Evolutionary conservation across 2,113 vertebrate genomes (phyloP), one percentile per base, ranked within the genome.

Genomic region (Cepphus grylle): DNA sequence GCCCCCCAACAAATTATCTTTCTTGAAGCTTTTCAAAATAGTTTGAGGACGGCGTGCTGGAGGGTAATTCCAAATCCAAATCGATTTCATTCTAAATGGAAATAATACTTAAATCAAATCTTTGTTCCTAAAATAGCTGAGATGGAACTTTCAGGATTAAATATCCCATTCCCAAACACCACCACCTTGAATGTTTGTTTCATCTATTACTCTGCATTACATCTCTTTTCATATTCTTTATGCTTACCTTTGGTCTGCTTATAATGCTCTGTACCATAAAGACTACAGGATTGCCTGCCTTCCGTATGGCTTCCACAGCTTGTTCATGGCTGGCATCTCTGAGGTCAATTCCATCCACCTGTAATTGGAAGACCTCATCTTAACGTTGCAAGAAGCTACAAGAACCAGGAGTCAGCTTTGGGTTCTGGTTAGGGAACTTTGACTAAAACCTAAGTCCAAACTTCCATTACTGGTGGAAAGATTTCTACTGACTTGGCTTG

Each of bases 251-350:
- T 81, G 98, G 98, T 98, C 98, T 99, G 98, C 98, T 99, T 98
- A 99, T 97, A 96, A 99, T 98, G 97, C 99, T 99, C 98, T 99
- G 99, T 89, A 99, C 99, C 98, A 99, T 95, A 97, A 99, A 99
- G 95, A 99, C 97, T 90, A 99, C 99, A 21, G 99, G 99, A 97
- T 99, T 99, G 87, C 99, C 99, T 94, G 99, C 99, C 97, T 98
- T 99, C 96, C 99, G 99, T 97, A 99, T 99, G 97, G 99, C 99
- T 98, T 99, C 99, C 97, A 99, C 99, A 63, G 99, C 99, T 98
- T 99, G 99, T 93, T 99, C 99, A 1, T 99, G 99, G 97, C 99
- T 99, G 73, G 99, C 99, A 93, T 99, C 99, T 98, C 99, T 98
- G 94, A 99, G 98, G 94, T 99, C 99, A 87, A 98, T 99, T 86